phyloP scores from a whole-genome alignment of 1,140 invertebrate species.

The Coelopa frigida region DNA sequence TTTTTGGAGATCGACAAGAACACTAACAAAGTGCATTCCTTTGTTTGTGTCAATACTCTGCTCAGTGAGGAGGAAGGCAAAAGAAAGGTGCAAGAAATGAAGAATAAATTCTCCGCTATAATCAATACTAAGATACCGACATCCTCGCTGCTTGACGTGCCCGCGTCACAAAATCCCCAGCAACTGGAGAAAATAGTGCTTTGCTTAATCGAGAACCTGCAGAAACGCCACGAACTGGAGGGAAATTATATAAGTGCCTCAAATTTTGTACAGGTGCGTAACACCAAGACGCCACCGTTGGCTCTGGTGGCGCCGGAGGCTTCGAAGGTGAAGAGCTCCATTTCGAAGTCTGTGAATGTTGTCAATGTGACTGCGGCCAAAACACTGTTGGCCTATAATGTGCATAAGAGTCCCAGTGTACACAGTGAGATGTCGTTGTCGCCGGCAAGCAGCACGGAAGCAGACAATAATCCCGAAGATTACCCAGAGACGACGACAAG shows the following conservation, averaged over 20 bases:
- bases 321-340: slow-evolving; percentile 46
- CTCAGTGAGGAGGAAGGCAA: slow-evolving; percentile 62
- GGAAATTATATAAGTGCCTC: no score
- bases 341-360: slow-evolving; percentile 46
- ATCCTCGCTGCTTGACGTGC: slow-evolving; percentile 45
- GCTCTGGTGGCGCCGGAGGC: slow-evolving; percentile 48
- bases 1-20: slow-evolving; percentile 65
- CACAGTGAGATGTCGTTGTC: slow-evolving; percentile 23
- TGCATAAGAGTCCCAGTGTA: slow-evolving; percentile 23
- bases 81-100: slow-evolving; percentile 62
- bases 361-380: slow-evolving; percentile 36
- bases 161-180: slow-evolving; percentile 55
- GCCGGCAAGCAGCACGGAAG: slow-evolving; percentile 18
- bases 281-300: slow-evolving; percentile 26
- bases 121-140: slow-evolving; percentile 46
- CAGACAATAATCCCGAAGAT: no score
- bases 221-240: slow-evolving; percentile 28
- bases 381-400: no score
- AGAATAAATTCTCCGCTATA: slow-evolving; percentile 57
- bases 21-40: slow-evolving; percentile 65
- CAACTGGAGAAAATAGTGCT: slow-evolving; percentile 59
- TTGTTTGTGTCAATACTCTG: slow-evolving; percentile 76
- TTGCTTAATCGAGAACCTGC: slow-evolving; percentile 56
- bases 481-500: no score
- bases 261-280: no score